Conservation (phyloP, 2,797 vertebrate species). For the Vultur gryphus region DNA sequence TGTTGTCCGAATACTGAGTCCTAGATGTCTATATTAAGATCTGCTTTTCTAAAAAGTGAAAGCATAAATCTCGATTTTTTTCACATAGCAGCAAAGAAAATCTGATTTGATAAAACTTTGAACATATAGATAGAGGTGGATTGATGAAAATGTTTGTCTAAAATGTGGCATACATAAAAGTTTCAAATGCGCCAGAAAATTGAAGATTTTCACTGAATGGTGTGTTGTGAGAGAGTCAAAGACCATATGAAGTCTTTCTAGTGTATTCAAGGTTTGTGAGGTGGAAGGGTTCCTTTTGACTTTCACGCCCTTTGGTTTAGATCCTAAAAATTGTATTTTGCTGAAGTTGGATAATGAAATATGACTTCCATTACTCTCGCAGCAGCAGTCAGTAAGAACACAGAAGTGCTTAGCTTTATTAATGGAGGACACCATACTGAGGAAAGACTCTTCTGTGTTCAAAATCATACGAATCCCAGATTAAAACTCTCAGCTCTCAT, state of each 20-base stretch:
- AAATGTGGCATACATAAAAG: background rate
- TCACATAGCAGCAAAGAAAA: background rate
- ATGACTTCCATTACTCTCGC: background rate
- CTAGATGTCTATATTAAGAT: background rate
- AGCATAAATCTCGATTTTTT: background rate
- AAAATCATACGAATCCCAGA: background rate
- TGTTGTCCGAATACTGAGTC: background rate
- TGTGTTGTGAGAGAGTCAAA: background rate
- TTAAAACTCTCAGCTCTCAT: background rate
- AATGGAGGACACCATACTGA: background rate
- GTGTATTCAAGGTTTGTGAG: background rate
- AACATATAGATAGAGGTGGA: background rate
- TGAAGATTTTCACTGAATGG: background rate
- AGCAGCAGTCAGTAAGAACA: background rate
- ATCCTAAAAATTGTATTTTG: background rate
- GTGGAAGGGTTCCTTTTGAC: background rate
- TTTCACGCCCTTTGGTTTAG: background rate
- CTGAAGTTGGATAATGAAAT: background rate
- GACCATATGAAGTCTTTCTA: background rate
- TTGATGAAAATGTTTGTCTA: background rate
- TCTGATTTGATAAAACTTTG: background rate
- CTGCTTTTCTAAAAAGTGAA: slow-evolving; percentile 33
- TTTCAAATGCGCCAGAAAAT: background rate
- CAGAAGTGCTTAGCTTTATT: background rate
- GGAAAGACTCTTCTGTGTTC: background rate